These are phyloP conservation scores for Gallinago nigripennis DNA, from an alignment of 2,797 vertebrate species.

Conservation along the genomic window DNA sequence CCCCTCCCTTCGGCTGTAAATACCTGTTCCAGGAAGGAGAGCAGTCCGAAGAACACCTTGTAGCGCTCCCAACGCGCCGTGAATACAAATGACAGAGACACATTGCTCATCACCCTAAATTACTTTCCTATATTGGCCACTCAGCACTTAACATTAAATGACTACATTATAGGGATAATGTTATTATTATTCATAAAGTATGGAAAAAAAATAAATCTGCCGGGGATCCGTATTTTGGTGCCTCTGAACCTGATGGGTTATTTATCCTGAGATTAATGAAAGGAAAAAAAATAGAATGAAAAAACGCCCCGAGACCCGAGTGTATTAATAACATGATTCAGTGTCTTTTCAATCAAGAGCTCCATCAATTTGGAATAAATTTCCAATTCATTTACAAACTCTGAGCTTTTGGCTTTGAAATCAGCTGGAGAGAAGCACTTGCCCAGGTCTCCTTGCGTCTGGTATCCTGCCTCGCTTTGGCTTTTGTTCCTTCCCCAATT, in stretches of 20 bases:
- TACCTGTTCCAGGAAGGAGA: neutral
- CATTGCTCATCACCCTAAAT: neutral
- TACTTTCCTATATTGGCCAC: neutral
- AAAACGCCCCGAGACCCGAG: neutral
- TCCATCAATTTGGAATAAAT: slow-evolving; percentile 54
- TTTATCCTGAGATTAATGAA: slow-evolving; percentile 36
- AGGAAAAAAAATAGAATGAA: neutral
- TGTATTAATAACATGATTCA: slow-evolving; percentile 33
- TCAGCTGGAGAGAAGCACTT: neutral
- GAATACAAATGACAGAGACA: neutral
- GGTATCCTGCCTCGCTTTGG: neutral
- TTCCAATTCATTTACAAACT: slow-evolving; percentile 44
- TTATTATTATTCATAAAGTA: slow-evolving; percentile 32
- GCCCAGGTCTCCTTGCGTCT: neutral
- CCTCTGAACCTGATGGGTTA: slow-evolving; percentile 12
- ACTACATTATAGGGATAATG: neutral
- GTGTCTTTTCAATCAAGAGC: slow-evolving; percentile 46
- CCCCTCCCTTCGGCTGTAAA: neutral
- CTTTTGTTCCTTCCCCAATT: neutral
- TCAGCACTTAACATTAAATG: neutral
- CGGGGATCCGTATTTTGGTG: neutral
- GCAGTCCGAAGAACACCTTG: neutral
- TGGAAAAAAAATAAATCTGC: neutral
- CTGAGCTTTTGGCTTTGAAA: slow-evolving; percentile 7
- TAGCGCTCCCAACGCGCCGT: rapidly evolving